These are phyloP conservation scores for Probaryconus sp. DNA, from an alignment of 1,140 invertebrate genomes.

Conservation along the genomic window DNA sequence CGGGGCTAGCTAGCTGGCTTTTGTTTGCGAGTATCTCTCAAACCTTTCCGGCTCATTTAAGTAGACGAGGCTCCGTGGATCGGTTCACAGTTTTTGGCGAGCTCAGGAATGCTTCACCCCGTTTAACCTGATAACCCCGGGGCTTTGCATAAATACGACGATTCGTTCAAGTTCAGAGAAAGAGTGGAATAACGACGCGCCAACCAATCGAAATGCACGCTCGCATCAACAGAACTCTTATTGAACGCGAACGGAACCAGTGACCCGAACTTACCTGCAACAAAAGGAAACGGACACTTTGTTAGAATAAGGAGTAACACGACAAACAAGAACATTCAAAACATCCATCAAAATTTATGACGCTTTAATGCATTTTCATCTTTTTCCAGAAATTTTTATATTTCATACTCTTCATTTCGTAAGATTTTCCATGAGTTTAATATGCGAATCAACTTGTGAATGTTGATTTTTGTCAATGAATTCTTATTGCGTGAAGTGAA, in stretches of 20 bases:
- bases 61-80: neutral
- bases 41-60: conserved; percentile 3
- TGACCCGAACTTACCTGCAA: conserved; percentile 36
- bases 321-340: neutral
- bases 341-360: neutral
- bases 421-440: too few relatives aligned
- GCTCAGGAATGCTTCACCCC: conserved; percentile 37
- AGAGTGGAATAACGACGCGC: neutral
- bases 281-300: conserved; percentile 13
- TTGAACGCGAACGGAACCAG: conserved; percentile 1
- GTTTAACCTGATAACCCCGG: conserved; percentile 34
- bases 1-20: too few relatives aligned
- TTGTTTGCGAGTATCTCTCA: conserved; percentile 2
- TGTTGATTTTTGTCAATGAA: too few relatives aligned
- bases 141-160: neutral
- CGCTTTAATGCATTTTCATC: too few relatives aligned
- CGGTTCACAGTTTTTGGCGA: conserved; percentile 1
- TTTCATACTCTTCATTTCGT: too few relatives aligned
- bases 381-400: too few relatives aligned
- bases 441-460: too few relatives aligned
- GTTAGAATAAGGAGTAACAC: conserved; percentile 4
- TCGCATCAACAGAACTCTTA: neutral
- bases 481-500: too few relatives aligned
- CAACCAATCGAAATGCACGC: neutral
- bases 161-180: neutral